Evolutionary conservation across 2,797 vertebrate genomes (phyloP).

Genomic region (Enteromius thamalakanensis): DNA sequence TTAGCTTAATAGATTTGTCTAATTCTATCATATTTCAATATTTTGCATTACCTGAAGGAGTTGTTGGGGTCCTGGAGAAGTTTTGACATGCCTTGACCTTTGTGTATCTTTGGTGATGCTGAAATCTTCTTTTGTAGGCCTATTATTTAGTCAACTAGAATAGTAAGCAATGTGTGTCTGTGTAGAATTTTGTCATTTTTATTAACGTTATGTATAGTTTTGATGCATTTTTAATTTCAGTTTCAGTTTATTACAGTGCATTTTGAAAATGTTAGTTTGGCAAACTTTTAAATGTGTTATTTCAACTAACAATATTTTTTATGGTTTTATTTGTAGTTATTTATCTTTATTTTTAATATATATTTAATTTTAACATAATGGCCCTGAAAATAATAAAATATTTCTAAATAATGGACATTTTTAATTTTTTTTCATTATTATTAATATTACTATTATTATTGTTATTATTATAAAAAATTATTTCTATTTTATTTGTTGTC

Average conservation of each 20-base stretch:
- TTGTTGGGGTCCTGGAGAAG: neutral
- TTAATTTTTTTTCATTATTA: no score
- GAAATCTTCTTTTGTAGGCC: neutral
- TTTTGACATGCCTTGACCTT: neutral
- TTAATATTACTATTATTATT: no score
- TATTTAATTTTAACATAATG: neutral
- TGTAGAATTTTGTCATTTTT: neutral
- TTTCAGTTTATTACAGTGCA: neutral
- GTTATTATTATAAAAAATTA: neutral
- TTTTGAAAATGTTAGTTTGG: neutral
- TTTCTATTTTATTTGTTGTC: no score
- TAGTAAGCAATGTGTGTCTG: neutral
- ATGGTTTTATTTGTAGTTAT: no score
- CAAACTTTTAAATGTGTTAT: neutral
- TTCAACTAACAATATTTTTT: neutral
- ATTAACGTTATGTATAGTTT: neutral
- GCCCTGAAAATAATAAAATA: neutral
- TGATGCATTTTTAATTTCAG: neutral
- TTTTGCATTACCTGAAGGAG: neutral
- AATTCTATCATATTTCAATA: neutral
- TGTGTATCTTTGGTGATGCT: neutral
- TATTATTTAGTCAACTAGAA: neutral
- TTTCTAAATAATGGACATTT: neutral
- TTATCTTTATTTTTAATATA: no score
- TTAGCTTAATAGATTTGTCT: neutral